Base-by-base conservation (phyloP, 2,888 invertebrate species). In the Heliconius aoede region DNA sequence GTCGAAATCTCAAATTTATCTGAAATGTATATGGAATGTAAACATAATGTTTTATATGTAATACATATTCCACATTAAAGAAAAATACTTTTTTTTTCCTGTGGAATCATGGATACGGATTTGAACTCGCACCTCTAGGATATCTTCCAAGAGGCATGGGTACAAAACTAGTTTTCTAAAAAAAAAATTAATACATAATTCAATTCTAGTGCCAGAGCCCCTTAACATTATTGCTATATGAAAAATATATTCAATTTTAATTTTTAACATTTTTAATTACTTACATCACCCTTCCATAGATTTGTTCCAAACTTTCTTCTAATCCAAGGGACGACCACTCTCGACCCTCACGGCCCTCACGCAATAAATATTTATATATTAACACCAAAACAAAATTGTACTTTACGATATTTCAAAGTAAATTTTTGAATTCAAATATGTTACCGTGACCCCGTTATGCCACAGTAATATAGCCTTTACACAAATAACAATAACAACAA, bases 341-440 rank as follows among this genome's bases (percentile, higher is more conserved):
- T 51, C n/a, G 21, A 51, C 68, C 68, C 73, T 76, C 64, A 32
- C 18, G 64, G 55, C 51, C 32, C 60, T 26, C 61, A 30, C 46
- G 62, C 58, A 74, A 80, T 83, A 82, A 82, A 83, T 83, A 83
- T 83, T 83, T 82, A 83, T 81, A 65, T 26, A 68, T 61, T 40
- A 61, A 68, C 76, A 72, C 67, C 78, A 74, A 55, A 80, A 80
- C 78, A 78, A 77, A 74, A 79, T 79, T 78, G 74, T 79, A 78
- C 78, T 76, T 78, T 78, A 78, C 32, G 73, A 78, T 74, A 51
- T 71, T 79, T 77, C 69, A 73, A 71, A 67, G 69, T 69, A 67
- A 55, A 74, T 64, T 74, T 74, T 76, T 68, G 72, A 68, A n/a
- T 55, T 24, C 15, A 71, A 71, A 71, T 71, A 58, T 58, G 69